Base-by-base conservation (phyloP, 2,888 invertebrate genomes). In the Hypercompe scribonia region DNA sequence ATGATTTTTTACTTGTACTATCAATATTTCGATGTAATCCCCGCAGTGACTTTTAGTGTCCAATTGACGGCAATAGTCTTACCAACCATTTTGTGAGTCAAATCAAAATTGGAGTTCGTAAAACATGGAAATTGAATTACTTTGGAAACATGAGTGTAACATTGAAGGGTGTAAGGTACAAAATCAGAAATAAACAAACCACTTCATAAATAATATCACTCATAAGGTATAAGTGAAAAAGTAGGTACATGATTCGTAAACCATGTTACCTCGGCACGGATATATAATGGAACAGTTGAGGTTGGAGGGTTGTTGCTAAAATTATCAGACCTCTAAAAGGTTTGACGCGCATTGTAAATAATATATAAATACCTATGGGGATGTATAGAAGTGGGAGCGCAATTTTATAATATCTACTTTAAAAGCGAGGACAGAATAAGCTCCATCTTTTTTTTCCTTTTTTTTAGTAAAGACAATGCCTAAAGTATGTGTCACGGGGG, bases 281-380 rank as follows among this genome's bases (percentile, higher is more conserved):
- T 31, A 61, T 68, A 28, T 69, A 54, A 63, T 63, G 61, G 39
- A 69, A 42, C 28, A 68, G 54, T 68, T 46, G 54, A 15, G 24
- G 67, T 58, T 68, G 34, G 24, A 58, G 67, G 67, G 61, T 42
- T 63, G 24, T 31, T 69, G 58, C 39, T 69, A 69, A 61, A 68
- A 68, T 58, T 68, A 61, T 31, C 24, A 31, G 61, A 42, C 39
- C 39, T 31, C 42, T 28, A 39, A 69, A 69, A 63, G 61, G 69
- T 69, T 39, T 39, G 61, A 61, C 31, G 39, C 31, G 39, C 61
- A 61, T 68, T 39, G 69, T 63, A 61, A 69, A 69, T 69, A 69
- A 69, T 69, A 61, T 39, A 63, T 61, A 54, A n/a, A 63, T 31
- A 28, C n/a, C 36, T 34, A 1, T 61, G 61, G 13, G 31, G 18